phyloP scores from a whole-genome alignment of 2,113 vertebrate genomes.

The Neogobius melanostomus region DNA sequence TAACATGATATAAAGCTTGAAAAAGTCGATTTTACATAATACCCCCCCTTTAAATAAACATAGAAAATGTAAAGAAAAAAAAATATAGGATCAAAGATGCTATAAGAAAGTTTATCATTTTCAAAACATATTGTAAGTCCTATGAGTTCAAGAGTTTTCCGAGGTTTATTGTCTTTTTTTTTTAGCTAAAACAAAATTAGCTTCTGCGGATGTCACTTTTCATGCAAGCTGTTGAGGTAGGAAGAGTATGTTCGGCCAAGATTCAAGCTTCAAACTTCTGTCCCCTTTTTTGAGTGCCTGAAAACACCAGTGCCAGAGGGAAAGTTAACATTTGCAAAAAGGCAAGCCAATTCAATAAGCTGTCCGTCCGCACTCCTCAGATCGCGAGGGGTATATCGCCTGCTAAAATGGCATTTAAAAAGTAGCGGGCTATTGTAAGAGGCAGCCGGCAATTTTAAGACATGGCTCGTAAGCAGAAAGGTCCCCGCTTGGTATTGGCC shows the following conservation, averaged over 20 bases:
- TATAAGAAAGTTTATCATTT: too few relatives aligned
- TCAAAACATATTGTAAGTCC: too few relatives aligned
- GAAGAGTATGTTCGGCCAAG: conserved; percentile 20
- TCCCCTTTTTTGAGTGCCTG: conserved; percentile 40
- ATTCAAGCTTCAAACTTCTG: conserved; percentile 45
- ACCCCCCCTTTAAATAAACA: too few relatives aligned
- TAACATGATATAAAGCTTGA: too few relatives aligned
- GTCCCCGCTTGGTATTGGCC: conserved; percentile 34
- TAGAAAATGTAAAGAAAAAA: too few relatives aligned
- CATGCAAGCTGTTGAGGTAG: conserved; percentile 12
- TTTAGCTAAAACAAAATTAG: conserved; percentile 11
- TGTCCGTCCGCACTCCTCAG: conserved; percentile 32
- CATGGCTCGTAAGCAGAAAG: conserved; percentile 44
- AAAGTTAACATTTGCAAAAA: conserved; percentile 45
- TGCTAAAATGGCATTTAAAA: conserved; percentile 42
- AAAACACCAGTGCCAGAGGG: conserved; percentile 35
- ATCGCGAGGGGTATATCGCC: conserved; percentile 41
- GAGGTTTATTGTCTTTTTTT: background rate
- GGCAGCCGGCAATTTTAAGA: conserved; percentile 45
- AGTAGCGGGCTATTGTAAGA: conserved; percentile 19
- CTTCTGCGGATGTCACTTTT: conserved; percentile 24
- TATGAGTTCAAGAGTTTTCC: background rate
- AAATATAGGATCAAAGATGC: too few relatives aligned
- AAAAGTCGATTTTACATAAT: too few relatives aligned
- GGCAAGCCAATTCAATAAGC: conserved; percentile 13